Evolutionary conservation across 2,113 vertebrate genomes (phyloP), one percentile per base, ranked within the genome.

Genomic region (Todiramphus saurophagus): DNA sequence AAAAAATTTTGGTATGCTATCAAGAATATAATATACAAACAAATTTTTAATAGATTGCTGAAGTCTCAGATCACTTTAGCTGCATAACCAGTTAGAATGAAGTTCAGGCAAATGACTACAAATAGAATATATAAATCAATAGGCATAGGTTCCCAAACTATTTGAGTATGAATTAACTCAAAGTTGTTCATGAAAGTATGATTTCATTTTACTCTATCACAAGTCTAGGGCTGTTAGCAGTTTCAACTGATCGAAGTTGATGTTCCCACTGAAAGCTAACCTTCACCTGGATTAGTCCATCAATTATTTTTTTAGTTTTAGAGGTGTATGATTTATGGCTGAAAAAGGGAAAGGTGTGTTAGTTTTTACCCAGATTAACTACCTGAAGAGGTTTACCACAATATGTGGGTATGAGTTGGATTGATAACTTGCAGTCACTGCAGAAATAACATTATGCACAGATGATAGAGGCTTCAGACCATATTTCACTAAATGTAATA

Each of bases 1-100:
- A 99, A 90, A 99, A 99, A 97, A 98, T 99, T 89, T 97, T 99
- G 98, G 99, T 99, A 98, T 91, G 98, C 75, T 70, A 10, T 64
- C 41, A 64, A 63, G 24, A 69, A 33, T 39, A 19, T 50, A 79
- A 43, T 0, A 0, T 74, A 18, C 27, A 37, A 66, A 85, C 10
- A 43, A 28, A 16, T 73, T 88, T 37, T 59, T 66, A 37, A 66
- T 69, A 66, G 50, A 2, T 37, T 44, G 14, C 72, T 93, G 66
- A 67, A 79, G 43, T 48, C 1, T 0, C 31, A n/a, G 24, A 64
- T 68, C 13, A 3, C 23, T 90, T 86, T 25, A 78, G 20, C 35
- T 92, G 25, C 39, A 13, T 81, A n/a, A 11, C 13, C 33, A 43
- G 10, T 66, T 76, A 60, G 43, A 79, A 68, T 63, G 21, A 62